Evolutionary conservation across 2,888 invertebrate species (phyloP).

Genomic region (Gandaritis pyraliata): DNA sequence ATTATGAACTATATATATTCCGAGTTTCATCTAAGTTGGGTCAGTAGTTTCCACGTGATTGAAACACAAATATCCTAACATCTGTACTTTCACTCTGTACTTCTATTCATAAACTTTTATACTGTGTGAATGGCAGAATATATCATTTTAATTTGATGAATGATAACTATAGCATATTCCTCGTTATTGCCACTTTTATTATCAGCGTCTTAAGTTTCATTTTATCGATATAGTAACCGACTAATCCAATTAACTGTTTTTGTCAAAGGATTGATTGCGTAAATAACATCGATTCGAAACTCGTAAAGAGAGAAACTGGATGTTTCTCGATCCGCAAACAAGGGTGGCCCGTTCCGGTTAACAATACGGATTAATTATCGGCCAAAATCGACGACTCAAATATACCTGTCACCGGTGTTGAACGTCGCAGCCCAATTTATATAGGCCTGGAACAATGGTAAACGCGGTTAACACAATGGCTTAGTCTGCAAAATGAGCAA

Average conservation of each 20-base stretch:
- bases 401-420: conserved; percentile 81
- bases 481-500: conserved; percentile 76
- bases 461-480: conserved; percentile 82
- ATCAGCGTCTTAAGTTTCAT: conserved; percentile 33
- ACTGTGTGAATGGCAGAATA: conserved; percentile 51
- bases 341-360: conserved; percentile 79
- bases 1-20: too few relatives aligned
- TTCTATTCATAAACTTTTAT: conserved; percentile 48
- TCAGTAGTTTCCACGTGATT: too few relatives aligned
- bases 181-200: conserved; percentile 42
- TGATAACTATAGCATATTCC: conserved; percentile 51
- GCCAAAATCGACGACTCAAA: conserved; percentile 81
- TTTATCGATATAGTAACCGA: conserved; percentile 32
- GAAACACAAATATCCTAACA: too few relatives aligned
- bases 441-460: conserved; percentile 80
- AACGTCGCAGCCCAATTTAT: conserved; percentile 80
- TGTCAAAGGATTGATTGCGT: conserved; percentile 28
- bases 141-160: conserved; percentile 55
- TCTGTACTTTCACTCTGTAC: too few relatives aligned
- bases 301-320: conserved; percentile 56
- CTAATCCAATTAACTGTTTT: conserved; percentile 28
- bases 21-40: too few relatives aligned
- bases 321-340: conserved; percentile 61
- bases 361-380: conserved; percentile 84
- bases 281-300: conserved; percentile 58